Conservation (phyloP, 2,113 vertebrate species). For the Neomonachus schauinslandi region DNA sequence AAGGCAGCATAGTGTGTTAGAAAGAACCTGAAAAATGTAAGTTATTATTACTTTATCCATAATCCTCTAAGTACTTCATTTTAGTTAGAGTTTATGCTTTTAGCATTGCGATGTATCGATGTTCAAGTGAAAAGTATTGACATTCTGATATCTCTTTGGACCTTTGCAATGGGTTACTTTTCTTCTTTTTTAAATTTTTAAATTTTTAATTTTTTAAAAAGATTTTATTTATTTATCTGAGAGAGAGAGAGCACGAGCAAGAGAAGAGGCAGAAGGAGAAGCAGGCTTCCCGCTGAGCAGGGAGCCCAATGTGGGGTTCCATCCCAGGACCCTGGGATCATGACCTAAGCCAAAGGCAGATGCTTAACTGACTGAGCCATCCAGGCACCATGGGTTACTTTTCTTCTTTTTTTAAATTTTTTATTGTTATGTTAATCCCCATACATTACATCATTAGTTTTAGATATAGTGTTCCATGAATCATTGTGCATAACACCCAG, state of each 20-base stretch:
- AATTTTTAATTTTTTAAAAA: no score
- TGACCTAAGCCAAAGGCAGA: neutral
- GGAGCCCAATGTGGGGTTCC: neutral
- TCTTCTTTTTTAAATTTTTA: neutral
- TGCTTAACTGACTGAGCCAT: neutral
- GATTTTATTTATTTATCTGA: neutral
- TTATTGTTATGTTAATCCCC: no score
- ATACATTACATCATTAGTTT: no score
- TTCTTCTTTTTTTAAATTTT: neutral
- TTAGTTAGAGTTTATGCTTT: neutral
- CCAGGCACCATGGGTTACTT: neutral
- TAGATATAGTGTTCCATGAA: no score
- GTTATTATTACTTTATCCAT: neutral
- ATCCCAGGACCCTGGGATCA: neutral
- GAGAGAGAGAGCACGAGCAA: neutral
- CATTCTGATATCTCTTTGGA: constrained; percentile 24
- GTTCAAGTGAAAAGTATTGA: neutral
- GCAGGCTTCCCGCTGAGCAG: neutral
- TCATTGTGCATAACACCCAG: no score
- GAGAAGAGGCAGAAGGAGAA: neutral
- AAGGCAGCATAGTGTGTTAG: neutral
- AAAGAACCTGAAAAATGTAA: neutral
- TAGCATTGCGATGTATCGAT: neutral
- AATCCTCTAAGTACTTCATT: neutral
- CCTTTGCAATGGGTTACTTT: neutral